Conservation (phyloP, 2,797 vertebrate genomes). For the Scarus forsteni region DNA sequence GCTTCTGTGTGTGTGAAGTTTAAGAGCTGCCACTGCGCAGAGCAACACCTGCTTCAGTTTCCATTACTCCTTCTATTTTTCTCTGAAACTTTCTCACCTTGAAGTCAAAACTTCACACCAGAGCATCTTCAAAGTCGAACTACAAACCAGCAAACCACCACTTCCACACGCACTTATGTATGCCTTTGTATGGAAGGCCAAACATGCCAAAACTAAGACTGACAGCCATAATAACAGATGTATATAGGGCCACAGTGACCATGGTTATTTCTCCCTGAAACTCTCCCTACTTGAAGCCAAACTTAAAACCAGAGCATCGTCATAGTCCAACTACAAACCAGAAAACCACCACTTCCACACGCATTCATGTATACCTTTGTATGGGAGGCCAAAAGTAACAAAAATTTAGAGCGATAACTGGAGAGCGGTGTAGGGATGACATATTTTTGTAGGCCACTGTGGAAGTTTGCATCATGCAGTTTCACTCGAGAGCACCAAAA, state of each 20-base stretch:
- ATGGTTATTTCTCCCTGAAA: constrained; percentile 12
- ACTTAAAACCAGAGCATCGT: constrained; percentile 29
- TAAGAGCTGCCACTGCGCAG: constrained; percentile 36
- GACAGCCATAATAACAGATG: neutral
- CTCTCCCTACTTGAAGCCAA: constrained; percentile 20
- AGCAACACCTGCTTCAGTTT: constrained; percentile 61
- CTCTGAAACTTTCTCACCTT: constrained; percentile 16
- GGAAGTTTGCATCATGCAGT: too few species aligned
- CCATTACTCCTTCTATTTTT: constrained; percentile 25
- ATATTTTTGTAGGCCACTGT: too few species aligned
- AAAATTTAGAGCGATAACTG: too few species aligned
- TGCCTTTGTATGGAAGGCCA: neutral
- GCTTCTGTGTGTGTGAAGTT: constrained; percentile 17
- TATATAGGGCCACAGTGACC: neutral
- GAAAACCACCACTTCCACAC: constrained; percentile 19
- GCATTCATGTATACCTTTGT: neutral
- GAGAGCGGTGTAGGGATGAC: too few species aligned
- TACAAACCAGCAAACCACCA: constrained; percentile 27
- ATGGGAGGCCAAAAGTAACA: neutral
- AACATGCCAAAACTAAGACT: constrained; percentile 4
- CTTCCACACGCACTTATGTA: neutral
- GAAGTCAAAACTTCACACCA: constrained; percentile 40
- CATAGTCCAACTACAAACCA: constrained; percentile 23
- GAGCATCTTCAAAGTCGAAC: constrained; percentile 17
- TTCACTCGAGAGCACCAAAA: too few species aligned